Conservation (phyloP, 2,888 invertebrate species). For the Cenopis cana region DNA sequence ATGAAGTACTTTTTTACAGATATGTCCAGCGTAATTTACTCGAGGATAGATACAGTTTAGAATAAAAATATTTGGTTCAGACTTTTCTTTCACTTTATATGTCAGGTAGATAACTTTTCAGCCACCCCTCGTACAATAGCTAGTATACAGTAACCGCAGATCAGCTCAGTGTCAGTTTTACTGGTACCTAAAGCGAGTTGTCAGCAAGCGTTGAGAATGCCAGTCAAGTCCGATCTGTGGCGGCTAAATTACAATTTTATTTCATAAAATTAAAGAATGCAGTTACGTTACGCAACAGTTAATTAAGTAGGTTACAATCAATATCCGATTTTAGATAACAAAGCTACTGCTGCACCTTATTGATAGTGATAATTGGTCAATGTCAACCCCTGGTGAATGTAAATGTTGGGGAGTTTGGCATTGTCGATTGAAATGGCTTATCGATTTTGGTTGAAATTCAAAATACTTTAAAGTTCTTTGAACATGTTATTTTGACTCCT, state of each 20-base stretch:
- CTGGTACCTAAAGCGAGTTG: background rate
- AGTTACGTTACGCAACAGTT: background rate
- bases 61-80: too few relatives aligned
- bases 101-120: too few relatives aligned
- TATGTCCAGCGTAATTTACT: too few relatives aligned
- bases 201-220: background rate
- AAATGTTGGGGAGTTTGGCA: constrained; percentile 13
- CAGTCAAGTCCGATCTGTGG: background rate
- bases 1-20: too few relatives aligned
- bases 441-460: constrained; percentile 1
- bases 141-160: too few relatives aligned
- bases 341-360: constrained; percentile 7
- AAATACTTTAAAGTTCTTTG: constrained; percentile 5
- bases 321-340: constrained; percentile 24
- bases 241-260: background rate
- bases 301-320: constrained; percentile 11
- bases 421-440: constrained; percentile 8
- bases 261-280: background rate
- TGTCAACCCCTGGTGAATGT: constrained; percentile 26
- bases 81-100: too few relatives aligned
- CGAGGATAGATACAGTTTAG: too few relatives aligned
- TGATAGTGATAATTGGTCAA: constrained; percentile 18
- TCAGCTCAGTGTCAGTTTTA: background rate
- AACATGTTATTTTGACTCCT: background rate
- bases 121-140: too few relatives aligned